A percentile compares a stretch with the other conserved stretches of the same genome.
Evolutionary conservation across 2,113 vertebrate genomes (phyloP).

Genomic region (Pomatorhinus ruficollis): DNA sequence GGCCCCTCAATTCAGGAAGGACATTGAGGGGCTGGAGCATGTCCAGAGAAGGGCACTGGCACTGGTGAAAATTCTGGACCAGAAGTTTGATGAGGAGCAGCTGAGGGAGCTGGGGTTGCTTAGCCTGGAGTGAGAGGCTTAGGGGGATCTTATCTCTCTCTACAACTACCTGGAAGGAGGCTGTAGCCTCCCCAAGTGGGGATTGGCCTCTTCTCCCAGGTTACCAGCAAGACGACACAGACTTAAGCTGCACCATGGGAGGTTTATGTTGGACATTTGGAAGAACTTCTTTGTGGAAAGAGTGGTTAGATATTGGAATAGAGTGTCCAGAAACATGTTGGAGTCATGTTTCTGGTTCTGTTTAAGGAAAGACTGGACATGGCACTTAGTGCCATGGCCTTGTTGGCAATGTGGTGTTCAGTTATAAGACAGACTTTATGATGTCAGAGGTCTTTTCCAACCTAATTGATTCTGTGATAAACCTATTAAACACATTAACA

Average conservation of each 20-base stretch:
- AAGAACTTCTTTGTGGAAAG: not conserved
- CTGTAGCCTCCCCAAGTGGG: not conserved
- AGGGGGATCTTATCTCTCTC: not conserved
- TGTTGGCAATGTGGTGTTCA: not conserved
- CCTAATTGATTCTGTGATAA: not conserved
- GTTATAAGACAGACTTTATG: not conserved
- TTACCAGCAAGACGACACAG: not conserved
- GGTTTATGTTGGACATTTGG: not conserved
- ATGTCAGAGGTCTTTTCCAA: not conserved
- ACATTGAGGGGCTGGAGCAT: fast-evolving
- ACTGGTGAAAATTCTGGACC: not conserved
- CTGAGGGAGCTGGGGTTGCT: not conserved
- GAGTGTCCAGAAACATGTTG: not conserved
- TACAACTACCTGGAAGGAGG: not conserved
- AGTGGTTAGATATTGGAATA: not conserved
- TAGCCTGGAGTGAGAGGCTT: not conserved
- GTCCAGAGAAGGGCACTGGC: not conserved
- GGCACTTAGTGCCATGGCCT: not conserved
- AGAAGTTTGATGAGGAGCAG: not conserved
- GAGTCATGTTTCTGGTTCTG: not conserved
- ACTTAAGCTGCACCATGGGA: not conserved
- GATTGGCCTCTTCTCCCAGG: not conserved
- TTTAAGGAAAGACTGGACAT: not conserved
- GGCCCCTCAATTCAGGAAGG: not conserved
- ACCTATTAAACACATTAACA: not conserved